Base-by-base conservation (phyloP, 2,888 invertebrate species). In the Pyrocoelia pectoralis region DNA sequence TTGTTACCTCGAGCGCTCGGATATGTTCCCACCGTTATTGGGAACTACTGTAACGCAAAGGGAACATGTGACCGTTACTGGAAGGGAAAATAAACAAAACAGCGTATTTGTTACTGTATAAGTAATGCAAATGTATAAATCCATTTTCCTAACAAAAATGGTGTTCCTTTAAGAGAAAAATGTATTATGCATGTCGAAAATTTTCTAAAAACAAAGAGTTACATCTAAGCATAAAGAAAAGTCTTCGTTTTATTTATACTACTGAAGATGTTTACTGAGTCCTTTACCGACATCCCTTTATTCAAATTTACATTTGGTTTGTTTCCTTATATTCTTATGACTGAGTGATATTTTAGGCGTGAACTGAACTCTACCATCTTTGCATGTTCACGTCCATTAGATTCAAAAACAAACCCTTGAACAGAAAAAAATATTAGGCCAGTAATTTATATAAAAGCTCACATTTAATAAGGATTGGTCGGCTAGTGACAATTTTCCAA, bases 331-430 rank as follows among this genome's bases (percentile, higher is more conserved):
- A 43, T 15, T 15, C 13, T 15, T 43, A 43, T 43, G 41, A n/a
- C n/a, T n/a, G n/a, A 43, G 41, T 43, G 41, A 43, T 43, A 43
- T 43, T 43, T 43, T 43, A 43, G 41, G 13, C 41, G 41, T 9
- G 15, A 43, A 43, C 15, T 13, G 8, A 43, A 43, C 41, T 13
- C 14, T 38, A 43, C 8, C 12, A 13, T 15, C 5, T 43, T 43
- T 15, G 13, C 15, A 43, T 43, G 14, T 43, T 43, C 12, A 43
- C 41, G 3, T 43, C 41, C 41, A 43, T 43, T 43, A 43, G 14
- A 43, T 43, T 43, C 15, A 15, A 43, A 13, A 43, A 15, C 15
- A 15, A 6, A 8, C 33, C 8, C 8, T n/a, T 33, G 2, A 33
- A 33, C n/a, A 3, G 24, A 33, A n/a, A 33, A 33, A 33, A 33